Evolutionary conservation across 2,888 invertebrate species (phyloP).

Genomic region (Oligia latruncula): DNA sequence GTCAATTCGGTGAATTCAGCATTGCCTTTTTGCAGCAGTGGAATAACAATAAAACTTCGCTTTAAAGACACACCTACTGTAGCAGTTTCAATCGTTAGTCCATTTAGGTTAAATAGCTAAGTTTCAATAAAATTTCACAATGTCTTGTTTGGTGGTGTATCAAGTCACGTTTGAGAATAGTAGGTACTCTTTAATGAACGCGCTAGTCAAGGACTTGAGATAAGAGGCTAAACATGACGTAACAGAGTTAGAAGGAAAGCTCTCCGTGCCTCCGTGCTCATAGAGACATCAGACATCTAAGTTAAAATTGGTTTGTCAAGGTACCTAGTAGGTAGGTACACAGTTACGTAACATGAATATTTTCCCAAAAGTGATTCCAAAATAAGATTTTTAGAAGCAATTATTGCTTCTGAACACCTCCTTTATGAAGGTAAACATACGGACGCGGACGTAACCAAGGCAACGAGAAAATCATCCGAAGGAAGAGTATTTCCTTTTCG

Average conservation of each 20-base stretch:
- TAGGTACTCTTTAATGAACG: constrained; percentile 16
- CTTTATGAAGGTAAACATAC: not conserved
- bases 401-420: not conserved
- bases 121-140: constrained; percentile 18
- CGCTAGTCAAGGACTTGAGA: constrained; percentile 41
- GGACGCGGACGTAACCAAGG: constrained; percentile 4
- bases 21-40: not conserved
- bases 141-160: not conserved
- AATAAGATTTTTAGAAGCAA: constrained; percentile 1
- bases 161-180: constrained; percentile 42
- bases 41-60: not conserved
- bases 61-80: constrained; percentile 7
- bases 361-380: not conserved
- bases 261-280: not conserved
- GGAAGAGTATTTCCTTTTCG: constrained; percentile 16
- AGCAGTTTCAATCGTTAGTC: constrained; percentile 8
- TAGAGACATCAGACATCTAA: not conserved
- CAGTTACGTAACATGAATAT: not conserved
- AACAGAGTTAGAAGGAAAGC: constrained; percentile 38
- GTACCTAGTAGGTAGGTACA: not conserved
- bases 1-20: constrained; percentile 12
- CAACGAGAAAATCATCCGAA: constrained; percentile 4
- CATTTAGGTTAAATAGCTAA: not conserved
- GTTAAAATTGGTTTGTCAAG: not conserved
- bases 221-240: constrained; percentile 42